These are phyloP conservation scores for Nomada flava DNA, from an alignment of 2,888 invertebrate genomes.

Conservation along the genomic window DNA sequence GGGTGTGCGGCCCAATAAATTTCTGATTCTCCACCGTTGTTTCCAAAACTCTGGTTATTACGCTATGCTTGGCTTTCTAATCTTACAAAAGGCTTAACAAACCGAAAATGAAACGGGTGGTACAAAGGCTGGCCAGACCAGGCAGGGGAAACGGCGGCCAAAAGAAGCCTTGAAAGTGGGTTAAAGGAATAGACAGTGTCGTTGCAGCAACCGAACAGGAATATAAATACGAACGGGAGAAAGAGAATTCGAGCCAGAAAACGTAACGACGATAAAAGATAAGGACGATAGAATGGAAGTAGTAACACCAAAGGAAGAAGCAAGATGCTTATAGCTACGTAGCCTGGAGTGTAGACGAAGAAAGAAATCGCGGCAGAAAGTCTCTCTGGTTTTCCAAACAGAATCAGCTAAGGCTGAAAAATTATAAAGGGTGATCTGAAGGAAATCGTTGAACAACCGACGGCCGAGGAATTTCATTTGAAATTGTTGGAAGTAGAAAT, in stretches of 20 bases:
- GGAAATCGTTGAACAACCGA: too few species aligned
- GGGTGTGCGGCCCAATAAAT: background rate
- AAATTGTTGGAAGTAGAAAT: background rate
- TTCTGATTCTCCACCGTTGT: too few species aligned
- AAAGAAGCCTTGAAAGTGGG: conserved; percentile 32
- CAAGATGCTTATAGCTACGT: background rate
- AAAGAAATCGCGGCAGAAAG: conserved; percentile 1
- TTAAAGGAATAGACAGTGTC: conserved; percentile 26
- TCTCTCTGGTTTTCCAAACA: background rate
- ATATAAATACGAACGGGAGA: conserved; percentile 36
- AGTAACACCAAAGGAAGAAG: background rate
- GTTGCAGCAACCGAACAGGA: conserved; percentile 18
- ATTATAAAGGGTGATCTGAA: background rate
- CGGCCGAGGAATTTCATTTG: background rate
- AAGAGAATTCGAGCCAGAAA: background rate
- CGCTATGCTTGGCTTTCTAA: background rate
- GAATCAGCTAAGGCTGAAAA: background rate
- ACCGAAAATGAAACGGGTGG: background rate
- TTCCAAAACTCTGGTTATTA: background rate
- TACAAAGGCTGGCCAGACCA: background rate
- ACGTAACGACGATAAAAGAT: conserved; percentile 50
- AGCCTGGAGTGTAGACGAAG: background rate
- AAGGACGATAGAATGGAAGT: conserved; percentile 18
- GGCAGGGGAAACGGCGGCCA: background rate
- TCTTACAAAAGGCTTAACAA: background rate